These are phyloP conservation scores for Peromyscus nudipes DNA, from an alignment of 2,797 vertebrate genomes.

Conservation along the genomic window DNA sequence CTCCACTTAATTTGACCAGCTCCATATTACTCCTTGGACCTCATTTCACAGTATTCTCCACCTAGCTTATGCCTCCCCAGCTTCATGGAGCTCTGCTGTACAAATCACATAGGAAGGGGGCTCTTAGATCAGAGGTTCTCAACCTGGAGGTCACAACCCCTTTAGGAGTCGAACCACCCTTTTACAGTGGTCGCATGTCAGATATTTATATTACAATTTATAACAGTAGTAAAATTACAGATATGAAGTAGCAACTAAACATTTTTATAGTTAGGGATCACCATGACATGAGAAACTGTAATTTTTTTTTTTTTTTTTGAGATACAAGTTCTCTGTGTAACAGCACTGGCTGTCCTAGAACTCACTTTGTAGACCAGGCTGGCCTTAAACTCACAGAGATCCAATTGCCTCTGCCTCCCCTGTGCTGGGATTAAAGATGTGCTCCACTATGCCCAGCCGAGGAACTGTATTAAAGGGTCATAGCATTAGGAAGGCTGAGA, in stretches of 20 bases:
- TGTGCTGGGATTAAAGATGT: background rate
- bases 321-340: background rate
- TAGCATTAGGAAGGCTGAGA: background rate
- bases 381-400: background rate
- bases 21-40: slow-evolving; percentile 11
- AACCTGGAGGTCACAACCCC: background rate
- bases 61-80: slow-evolving; percentile 15
- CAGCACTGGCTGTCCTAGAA: background rate
- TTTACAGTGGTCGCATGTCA: background rate
- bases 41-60: slow-evolving; percentile 9
- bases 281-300: background rate
- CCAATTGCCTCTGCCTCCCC: background rate
- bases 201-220: background rate
- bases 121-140: background rate
- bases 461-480: background rate
- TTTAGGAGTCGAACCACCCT: background rate
- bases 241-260: background rate
- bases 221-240: background rate
- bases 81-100: background rate
- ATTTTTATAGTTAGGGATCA: background rate
- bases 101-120: slow-evolving; percentile 11
- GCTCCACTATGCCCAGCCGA: background rate
- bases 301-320: background rate
- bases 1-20: slow-evolving; percentile 42
- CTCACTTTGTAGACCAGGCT: background rate